These are phyloP conservation scores for Aleiodes sp. DNA, from an alignment of 1,140 invertebrate genomes.

Conservation along the genomic window DNA sequence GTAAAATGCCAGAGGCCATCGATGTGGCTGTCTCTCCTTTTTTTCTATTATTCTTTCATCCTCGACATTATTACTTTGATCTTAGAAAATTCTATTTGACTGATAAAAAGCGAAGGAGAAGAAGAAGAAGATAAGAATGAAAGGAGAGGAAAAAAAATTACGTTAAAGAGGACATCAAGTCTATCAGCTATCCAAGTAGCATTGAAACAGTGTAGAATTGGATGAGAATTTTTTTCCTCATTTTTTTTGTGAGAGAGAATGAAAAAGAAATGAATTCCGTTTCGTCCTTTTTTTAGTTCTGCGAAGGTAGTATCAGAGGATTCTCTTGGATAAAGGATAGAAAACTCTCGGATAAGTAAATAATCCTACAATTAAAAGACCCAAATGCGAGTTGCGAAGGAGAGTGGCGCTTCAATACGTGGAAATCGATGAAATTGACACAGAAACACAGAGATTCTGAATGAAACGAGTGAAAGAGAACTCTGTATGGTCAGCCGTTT, in stretches of 20 bases:
- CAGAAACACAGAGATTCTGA: background rate
- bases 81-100: background rate
- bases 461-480: slow-evolving; percentile 10
- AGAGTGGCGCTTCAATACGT: no score
- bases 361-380: slow-evolving; percentile 33
- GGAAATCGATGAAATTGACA: slow-evolving; percentile 18
- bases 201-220: background rate
- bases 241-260: no score
- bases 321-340: slow-evolving; percentile 16
- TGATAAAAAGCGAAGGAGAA: background rate
- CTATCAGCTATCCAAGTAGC: background rate
- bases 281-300: background rate
- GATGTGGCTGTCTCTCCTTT: background rate
- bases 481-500: no score
- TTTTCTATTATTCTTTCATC: no score
- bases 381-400: slow-evolving; percentile 6
- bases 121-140: background rate
- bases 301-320: slow-evolving; percentile 1
- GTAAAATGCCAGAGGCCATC: background rate
- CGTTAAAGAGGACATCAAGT: background rate
- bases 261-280: background rate
- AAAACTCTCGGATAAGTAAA: slow-evolving; percentile 32
- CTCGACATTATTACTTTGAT: slow-evolving; percentile 1
- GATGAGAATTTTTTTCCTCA: background rate
- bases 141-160: background rate